These are phyloP conservation scores for Cylloceria caligata DNA, from an alignment of 2,888 invertebrate genomes.

Conservation along the genomic window DNA sequence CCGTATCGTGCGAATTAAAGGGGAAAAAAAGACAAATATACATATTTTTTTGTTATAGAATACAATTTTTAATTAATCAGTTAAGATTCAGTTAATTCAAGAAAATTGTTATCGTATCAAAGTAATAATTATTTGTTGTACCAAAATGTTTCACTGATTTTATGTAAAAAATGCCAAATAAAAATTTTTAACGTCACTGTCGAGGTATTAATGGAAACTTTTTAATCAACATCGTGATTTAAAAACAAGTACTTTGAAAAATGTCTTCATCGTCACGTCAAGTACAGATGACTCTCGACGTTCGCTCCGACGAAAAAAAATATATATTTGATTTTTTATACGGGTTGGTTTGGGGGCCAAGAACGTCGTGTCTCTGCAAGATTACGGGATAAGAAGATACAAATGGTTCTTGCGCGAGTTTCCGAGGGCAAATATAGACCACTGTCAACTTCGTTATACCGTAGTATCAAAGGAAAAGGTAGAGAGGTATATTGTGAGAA, in stretches of 20 bases:
- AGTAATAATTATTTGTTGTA: neutral
- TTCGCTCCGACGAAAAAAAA: conserved; percentile 37
- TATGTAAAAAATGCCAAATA: neutral
- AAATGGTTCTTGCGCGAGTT: conserved; percentile 76
- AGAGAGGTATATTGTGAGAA: conserved; percentile 30
- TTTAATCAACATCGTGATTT: neutral
- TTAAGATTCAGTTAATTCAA: too few species aligned
- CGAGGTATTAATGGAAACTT: neutral
- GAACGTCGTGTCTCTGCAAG: conserved; percentile 68
- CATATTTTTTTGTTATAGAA: too few species aligned
- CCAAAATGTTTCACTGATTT: conserved; percentile 13
- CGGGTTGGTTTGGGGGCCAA: conserved; percentile 30
- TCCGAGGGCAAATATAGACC: conserved; percentile 79
- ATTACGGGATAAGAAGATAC: conserved; percentile 78
- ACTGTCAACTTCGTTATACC: conserved; percentile 70
- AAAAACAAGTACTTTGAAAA: neutral
- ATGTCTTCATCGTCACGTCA: conserved; percentile 6
- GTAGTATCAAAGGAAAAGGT: conserved; percentile 9
- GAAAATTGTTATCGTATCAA: neutral
- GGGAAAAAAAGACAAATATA: neutral
- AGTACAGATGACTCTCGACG: conserved; percentile 16
- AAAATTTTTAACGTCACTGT: neutral
- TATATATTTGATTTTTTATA: conserved; percentile 36
- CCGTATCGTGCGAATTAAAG: conserved; percentile 9
- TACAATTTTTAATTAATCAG: too few species aligned